Evolutionary conservation across 2,797 vertebrate species (phyloP).

Genomic region (Dromococcyx pavoninus): DNA sequence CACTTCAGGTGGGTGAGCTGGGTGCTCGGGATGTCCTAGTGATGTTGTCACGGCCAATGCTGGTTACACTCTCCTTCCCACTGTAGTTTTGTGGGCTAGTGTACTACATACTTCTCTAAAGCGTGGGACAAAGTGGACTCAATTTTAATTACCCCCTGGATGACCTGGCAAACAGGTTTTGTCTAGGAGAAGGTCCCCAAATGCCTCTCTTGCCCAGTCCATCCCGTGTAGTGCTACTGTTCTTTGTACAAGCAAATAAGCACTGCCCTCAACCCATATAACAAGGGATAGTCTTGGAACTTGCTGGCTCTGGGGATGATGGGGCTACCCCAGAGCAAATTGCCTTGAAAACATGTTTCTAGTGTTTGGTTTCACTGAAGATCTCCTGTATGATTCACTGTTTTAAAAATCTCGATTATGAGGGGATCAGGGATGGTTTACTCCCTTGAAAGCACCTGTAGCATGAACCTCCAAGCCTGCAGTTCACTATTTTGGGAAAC

Average conservation of each 20-base stretch:
- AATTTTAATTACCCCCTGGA: neutral
- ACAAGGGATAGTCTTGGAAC: fast-evolving
- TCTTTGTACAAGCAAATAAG: neutral
- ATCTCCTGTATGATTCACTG: fast-evolving
- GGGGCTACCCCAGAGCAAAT: neutral
- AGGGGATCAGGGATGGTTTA: neutral
- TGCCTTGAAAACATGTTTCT: fast-evolving
- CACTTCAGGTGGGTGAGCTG: neutral
- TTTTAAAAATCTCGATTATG: fast-evolving
- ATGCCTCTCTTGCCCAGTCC: neutral
- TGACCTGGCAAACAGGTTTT: neutral
- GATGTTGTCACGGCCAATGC: neutral
- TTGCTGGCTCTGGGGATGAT: fast-evolving
- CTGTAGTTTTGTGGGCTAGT: neutral
- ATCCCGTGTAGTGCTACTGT: fast-evolving
- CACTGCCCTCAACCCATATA: fast-evolving
- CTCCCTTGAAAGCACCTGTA: neutral
- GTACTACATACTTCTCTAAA: neutral
- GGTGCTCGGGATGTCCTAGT: neutral
- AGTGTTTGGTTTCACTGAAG: neutral
- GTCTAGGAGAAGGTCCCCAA: neutral
- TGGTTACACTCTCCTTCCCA: neutral
- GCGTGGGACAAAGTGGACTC: neutral
- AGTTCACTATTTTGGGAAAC: neutral
- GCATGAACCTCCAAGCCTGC: neutral